phyloP scores from a whole-genome alignment of 2,888 invertebrate genomes.

The Cephus nigrinus region DNA sequence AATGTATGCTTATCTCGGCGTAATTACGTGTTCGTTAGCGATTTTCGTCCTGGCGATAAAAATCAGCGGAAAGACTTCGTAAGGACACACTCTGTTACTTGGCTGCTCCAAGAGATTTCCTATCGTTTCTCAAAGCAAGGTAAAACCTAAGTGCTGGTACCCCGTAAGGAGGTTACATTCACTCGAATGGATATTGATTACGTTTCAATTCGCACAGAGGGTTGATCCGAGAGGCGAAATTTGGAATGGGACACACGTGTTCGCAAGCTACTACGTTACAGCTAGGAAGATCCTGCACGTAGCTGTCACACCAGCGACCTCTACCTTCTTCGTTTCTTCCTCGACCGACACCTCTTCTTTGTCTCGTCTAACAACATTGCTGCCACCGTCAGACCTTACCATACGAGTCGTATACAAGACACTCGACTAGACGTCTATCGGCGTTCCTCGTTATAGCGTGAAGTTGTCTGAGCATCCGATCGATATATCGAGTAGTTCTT shows the following conservation, averaged over 20 bases:
- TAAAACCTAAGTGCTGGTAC: background rate
- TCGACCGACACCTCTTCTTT: constrained; percentile 16
- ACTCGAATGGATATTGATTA: background rate
- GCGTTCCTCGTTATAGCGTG: background rate
- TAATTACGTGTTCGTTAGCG: constrained; percentile 37
- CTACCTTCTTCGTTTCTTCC: constrained; percentile 12
- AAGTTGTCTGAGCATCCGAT: constrained; percentile 38
- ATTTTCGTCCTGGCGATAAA: constrained; percentile 10
- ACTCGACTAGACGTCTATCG: background rate
- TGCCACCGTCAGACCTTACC: background rate
- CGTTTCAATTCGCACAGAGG: background rate
- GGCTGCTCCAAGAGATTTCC: background rate
- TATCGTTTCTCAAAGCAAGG: background rate
- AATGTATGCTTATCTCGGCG: background rate
- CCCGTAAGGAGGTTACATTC: background rate
- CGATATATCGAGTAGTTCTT: constrained; percentile 59
- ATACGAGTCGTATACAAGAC: background rate
- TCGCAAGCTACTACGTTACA: background rate
- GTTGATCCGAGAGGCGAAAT: background rate
- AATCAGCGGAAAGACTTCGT: background rate
- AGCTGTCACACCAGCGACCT: background rate
- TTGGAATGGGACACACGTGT: background rate
- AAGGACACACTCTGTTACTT: background rate
- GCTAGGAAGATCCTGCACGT: background rate
- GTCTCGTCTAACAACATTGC: constrained; percentile 10